These are phyloP conservation scores for Lepilemur septentrionalis DNA, from an alignment of 2,797 vertebrate genomes.

Conservation along the genomic window DNA sequence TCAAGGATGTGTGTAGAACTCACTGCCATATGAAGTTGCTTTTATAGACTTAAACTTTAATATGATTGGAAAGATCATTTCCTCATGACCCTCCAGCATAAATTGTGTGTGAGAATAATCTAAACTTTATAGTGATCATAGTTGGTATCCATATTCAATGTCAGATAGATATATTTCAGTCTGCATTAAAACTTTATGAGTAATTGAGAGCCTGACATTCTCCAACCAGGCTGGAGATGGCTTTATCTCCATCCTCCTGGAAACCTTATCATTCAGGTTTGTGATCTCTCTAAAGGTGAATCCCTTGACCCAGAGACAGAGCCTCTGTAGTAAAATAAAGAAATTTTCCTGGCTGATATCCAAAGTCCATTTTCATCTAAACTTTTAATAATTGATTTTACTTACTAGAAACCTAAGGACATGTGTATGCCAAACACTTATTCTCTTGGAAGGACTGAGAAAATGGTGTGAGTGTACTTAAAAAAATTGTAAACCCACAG, in stretches of 20 bases:
- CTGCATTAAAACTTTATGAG: not conserved
- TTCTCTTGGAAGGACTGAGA: not conserved
- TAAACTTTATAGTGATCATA: not conserved
- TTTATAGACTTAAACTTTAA: not conserved
- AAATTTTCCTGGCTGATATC: not conserved
- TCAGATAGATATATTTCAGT: not conserved
- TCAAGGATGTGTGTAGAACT: not conserved
- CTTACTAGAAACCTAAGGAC: not conserved
- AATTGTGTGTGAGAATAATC: not conserved
- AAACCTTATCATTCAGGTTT: not conserved
- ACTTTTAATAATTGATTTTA: not conserved
- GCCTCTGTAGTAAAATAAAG: not conserved
- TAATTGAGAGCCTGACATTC: not conserved
- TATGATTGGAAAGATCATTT: not conserved
- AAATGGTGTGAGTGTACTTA: not conserved
- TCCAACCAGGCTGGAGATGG: not conserved
- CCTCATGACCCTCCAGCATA: not conserved
- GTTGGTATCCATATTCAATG: not conserved
- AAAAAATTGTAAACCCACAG: not conserved
- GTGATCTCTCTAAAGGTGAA: not conserved
- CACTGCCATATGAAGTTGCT: not conserved
- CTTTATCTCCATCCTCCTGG: not conserved
- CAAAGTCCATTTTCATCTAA: not conserved
- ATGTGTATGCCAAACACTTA: not conserved
- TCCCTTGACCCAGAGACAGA: not conserved